Evolutionary conservation across 2,888 invertebrate genomes (phyloP).

Genomic region (Auanema sp.): DNA sequence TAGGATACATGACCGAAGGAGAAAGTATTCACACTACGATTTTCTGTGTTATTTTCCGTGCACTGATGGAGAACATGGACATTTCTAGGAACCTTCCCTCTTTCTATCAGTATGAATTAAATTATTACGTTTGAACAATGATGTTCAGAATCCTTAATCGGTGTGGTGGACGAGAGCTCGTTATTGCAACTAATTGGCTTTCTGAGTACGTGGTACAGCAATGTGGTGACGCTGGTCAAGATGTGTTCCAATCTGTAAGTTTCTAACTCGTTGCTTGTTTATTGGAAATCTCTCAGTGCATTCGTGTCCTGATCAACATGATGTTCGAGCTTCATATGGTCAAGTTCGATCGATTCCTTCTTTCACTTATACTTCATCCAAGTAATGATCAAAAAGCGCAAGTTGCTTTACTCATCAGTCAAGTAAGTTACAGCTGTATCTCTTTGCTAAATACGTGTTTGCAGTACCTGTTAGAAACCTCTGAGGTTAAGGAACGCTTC

Average conservation of each 20-base stretch:
- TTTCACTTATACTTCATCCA: slow-evolving; percentile 52
- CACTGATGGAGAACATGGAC: slow-evolving; percentile 9
- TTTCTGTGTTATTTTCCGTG: slow-evolving; percentile 17
- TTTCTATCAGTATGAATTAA: slow-evolving; percentile 10
- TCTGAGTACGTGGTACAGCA: slow-evolving; percentile 16
- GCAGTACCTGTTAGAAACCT: slow-evolving; percentile 25
- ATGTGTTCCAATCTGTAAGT: slow-evolving; percentile 1
- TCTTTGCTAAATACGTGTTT: neutral
- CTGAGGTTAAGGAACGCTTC: slow-evolving; percentile 24
- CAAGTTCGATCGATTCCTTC: slow-evolving; percentile 50
- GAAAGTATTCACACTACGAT: slow-evolving; percentile 11
- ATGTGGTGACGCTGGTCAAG: neutral
- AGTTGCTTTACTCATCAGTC: slow-evolving; percentile 24
- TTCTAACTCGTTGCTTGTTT: neutral
- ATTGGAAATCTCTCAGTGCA: slow-evolving; percentile 25
- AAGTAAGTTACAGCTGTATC: slow-evolving; percentile 14
- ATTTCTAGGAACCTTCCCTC: neutral
- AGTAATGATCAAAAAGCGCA: slow-evolving; percentile 43
- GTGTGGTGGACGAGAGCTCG: neutral
- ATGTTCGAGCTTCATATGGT: slow-evolving; percentile 43
- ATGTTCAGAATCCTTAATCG: neutral
- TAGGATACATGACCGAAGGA: slow-evolving; percentile 9
- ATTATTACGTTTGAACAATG: neutral
- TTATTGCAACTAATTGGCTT: slow-evolving; percentile 9
- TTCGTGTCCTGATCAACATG: slow-evolving; percentile 39